A percentile compares a stretch with the other conserved stretches of the same genome.
These are phyloP conservation scores for Chaenocephalus aceratus DNA, from an alignment of 2,113 vertebrate genomes.

Conservation along the genomic window DNA sequence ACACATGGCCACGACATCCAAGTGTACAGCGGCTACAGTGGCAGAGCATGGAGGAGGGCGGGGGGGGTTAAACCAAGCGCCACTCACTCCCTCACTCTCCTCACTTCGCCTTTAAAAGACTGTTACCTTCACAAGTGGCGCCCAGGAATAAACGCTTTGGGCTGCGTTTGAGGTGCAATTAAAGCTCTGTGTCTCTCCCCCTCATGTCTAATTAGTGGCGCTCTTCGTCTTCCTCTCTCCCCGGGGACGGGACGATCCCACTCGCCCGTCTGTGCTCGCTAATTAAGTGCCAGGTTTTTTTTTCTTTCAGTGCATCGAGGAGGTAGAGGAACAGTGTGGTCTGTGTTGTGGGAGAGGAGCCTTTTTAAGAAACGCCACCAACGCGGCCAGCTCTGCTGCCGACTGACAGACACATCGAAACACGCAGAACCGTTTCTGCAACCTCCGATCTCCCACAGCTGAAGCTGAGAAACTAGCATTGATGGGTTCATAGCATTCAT, in stretches of 20 bases:
- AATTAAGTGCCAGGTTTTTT: conserved; percentile 81
- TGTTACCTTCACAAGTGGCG: conserved; percentile 86
- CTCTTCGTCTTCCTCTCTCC: conserved; percentile 69
- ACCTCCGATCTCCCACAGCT: not conserved
- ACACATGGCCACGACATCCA: conserved; percentile 76
- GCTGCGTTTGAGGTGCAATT: conserved; percentile 81
- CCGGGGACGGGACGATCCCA: conserved; percentile 76
- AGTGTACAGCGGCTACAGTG: conserved; percentile 78
- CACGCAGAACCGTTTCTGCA: not conserved
- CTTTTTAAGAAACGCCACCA: conserved; percentile 64
- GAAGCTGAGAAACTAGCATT: not conserved
- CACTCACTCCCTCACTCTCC: conserved; percentile 76
- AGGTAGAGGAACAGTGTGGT: conserved; percentile 56
- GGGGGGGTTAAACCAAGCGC: conserved; percentile 62
- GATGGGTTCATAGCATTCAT: too few species aligned
- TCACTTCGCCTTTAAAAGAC: conserved; percentile 86
- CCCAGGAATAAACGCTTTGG: conserved; percentile 77
- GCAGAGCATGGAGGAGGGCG: conserved; percentile 27
- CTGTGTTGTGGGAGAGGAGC: conserved; percentile 61
- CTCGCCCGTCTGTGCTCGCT: conserved; percentile 80
- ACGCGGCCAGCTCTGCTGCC: conserved; percentile 28
- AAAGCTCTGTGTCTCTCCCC: conserved; percentile 74
- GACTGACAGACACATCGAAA: conserved; percentile 3
- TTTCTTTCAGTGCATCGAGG: conserved; percentile 9
- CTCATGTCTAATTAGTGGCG: conserved; percentile 83